A percentile compares a stretch with the other conserved stretches of the same genome.
These are phyloP conservation scores for Diuraphis noxia DNA, from an alignment of 1,140 invertebrate species.

Conservation along the genomic window DNA sequence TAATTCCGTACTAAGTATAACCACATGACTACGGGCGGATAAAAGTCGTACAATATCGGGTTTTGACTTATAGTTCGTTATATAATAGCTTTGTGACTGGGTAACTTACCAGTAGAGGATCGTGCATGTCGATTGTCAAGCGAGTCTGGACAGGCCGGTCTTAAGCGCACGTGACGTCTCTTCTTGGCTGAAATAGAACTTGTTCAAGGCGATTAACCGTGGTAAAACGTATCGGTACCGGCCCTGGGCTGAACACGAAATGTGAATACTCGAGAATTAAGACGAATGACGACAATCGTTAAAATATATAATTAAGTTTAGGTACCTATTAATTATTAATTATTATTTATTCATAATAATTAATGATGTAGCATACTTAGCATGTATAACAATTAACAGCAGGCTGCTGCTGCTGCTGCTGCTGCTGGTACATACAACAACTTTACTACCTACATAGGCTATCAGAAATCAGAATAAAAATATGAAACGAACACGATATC, in stretches of 20 bases:
- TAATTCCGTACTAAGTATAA: slow-evolving; percentile 62
- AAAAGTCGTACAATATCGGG: background rate
- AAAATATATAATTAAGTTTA: background rate
- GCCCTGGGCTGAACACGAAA: background rate
- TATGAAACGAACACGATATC: background rate
- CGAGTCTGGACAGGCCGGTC: background rate
- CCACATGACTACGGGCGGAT: slow-evolving; percentile 57
- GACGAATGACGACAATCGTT: slow-evolving; percentile 3
- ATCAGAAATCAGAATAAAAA: background rate
- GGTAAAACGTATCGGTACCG: background rate
- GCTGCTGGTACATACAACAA: no score
- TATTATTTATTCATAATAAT: background rate
- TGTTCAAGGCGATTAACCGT: background rate
- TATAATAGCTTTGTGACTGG: slow-evolving; percentile 41
- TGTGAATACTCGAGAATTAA: background rate
- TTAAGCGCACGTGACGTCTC: background rate
- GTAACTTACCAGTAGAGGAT: slow-evolving; percentile 41
- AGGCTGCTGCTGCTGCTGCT: no score
- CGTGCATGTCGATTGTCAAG: slow-evolving; percentile 17
- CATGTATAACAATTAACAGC: no score
- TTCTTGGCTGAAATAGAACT: background rate
- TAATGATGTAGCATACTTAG: background rate
- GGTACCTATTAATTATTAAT: background rate
- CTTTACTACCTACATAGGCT: no score
- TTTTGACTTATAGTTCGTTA: slow-evolving; percentile 26